Base-by-base conservation (phyloP, 2,797 vertebrate genomes). In the Urocyon cinereoargenteus region DNA sequence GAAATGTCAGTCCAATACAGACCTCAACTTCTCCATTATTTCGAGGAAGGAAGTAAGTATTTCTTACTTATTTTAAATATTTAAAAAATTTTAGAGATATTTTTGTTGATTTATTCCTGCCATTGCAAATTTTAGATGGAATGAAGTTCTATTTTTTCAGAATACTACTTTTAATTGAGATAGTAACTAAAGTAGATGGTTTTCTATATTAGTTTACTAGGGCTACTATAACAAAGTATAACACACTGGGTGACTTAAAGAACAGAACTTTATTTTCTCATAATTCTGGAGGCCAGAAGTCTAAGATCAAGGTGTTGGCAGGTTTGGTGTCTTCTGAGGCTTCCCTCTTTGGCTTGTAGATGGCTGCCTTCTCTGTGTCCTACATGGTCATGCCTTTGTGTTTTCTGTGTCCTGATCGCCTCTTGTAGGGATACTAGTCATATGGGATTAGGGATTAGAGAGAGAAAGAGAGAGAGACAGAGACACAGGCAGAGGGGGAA, bases 31-130 rank as follows among this genome's bases (percentile, higher is more conserved):
- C 97, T 15, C 91, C 98, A 0, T 75, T 97, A 64, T 98, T 98
- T 98, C 98, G 97, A 98, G 98, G 98, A 98, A 98, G 98, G 97
- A 99, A 99, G 99, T 99, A 98, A 99, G 99, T 98, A 83, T 36
- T 94, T 97, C n/a, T 97, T n/a, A 70, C 8, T 64, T 86, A 90
- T 90, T 96, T 95, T 88, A 75, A 91, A 96, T 78, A 34, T 72
- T 96, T 87, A 90, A 85, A 90, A 45, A 66, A 28, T 72, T 92
- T 96, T 84, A 83, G 11, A 7, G 11, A 34, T 55, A 55, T 40
- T 85, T 86, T 89, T 12, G 31, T 73, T 94, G 57, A 62, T 68
- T 95, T 94, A 36, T 66, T 94, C 11, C 5, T 88, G 34, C 21
- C 55, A 59, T 62, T 93, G 3, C 68, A 86, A 62, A 16, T 86